Evolutionary conservation across 2,888 invertebrate genomes (phyloP).

Genomic region (Pollenia griseotomentosa): DNA sequence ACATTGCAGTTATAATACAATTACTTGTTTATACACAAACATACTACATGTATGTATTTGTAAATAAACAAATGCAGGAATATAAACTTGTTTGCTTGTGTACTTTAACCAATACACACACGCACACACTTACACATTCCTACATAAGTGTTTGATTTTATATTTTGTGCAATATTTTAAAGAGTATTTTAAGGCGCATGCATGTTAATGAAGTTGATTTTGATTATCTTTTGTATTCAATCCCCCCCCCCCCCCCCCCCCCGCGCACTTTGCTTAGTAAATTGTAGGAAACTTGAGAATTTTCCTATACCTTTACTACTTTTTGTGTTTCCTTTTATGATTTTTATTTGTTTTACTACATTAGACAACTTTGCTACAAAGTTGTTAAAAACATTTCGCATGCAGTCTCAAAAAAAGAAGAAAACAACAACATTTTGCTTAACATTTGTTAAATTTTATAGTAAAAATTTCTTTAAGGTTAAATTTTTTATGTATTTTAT

Average conservation of each 20-base stretch:
- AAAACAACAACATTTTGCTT: not conserved
- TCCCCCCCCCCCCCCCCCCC: not conserved
- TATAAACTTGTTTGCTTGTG: not conserved
- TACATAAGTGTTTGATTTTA: not conserved
- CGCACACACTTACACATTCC: not conserved
- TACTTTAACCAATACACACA: not conserved
- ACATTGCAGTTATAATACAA: slow-evolving; percentile 46
- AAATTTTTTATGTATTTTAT: not conserved
- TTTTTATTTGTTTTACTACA: slow-evolving; percentile 18
- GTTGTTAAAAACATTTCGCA: not conserved
- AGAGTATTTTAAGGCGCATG: slow-evolving; percentile 24
- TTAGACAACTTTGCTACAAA: slow-evolving; percentile 20
- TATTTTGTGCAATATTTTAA: slow-evolving; percentile 22
- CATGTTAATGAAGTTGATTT: slow-evolving; percentile 24
- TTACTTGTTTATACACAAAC: not conserved
- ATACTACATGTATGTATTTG: not conserved
- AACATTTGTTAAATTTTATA: slow-evolving; percentile 14
- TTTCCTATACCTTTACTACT: slow-evolving; percentile 18
- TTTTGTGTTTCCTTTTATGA: not conserved
- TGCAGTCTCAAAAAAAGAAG: not conserved
- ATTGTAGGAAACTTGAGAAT: slow-evolving; percentile 8
- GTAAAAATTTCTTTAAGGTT: not conserved
- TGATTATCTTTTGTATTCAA: slow-evolving; percentile 18
- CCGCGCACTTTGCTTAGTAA: not conserved
- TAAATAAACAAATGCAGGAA: not conserved